Base-by-base conservation (phyloP, 2,113 vertebrate species). In the Empidonax alnorum region DNA sequence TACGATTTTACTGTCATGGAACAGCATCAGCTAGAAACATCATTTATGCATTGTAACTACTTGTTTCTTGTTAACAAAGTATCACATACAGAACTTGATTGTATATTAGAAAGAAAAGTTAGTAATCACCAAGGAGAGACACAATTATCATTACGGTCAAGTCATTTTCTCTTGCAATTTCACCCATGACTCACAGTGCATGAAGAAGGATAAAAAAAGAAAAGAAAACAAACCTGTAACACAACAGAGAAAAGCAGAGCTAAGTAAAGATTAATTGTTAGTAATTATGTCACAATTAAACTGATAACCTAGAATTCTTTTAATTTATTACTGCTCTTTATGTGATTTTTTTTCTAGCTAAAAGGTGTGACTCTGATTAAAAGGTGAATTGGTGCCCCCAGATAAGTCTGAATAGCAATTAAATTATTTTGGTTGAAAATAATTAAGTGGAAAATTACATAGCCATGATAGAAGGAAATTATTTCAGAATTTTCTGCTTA, bases 261-360 rank as follows among this genome's bases (percentile, higher is more conserved):
- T 91, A 78, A 72, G 28, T 67, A 63, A 87, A 73, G n/a, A 55
- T 27, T 79, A 71, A 72, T 55, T 82, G 50, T 56, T 91, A n/a
- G 27, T 79, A 78, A 82, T 77, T 87, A 39, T 66, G 37, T 68
- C 17, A 22, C 24, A 52, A 79, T 72, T 89, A 82, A 87, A 61
- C 24, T 23, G 30, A 75, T 81, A 52, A 44, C 9, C 30, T 89
- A 47, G 44, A 90, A 78, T 72, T 47, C 30, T 87, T 90, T 93
- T 46, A 82, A n/a, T 79, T 23, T 73, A 42, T 18, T 89, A 68
- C 59, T 87, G 18, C 41, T 59, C 28, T 49, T 81, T 55, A 12
- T 47, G 42, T 77, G 42, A 67, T 89, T 95, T 44, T 44, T 87
- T 25, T 84, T 91, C 52, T 56, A 68, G 11, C 5, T 44, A 44